Evolutionary conservation across 2,113 vertebrate genomes (phyloP), one percentile per base, ranked within the genome.

Genomic region (Bos javanicus): DNA sequence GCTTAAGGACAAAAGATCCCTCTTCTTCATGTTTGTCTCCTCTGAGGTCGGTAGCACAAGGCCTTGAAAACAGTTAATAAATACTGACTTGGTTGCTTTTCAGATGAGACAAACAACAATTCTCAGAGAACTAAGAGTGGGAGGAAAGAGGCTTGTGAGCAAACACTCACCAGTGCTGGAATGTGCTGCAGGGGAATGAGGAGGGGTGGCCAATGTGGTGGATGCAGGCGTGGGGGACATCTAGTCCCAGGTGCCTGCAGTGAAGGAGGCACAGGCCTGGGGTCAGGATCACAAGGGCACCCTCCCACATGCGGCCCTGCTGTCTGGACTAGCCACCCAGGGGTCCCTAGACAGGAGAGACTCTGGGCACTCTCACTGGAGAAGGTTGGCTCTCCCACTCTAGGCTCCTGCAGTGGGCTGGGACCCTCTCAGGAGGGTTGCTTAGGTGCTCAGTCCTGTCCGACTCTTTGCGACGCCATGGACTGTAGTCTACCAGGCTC

Each of bases 31-130:
- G n/a, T 83, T 87, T 93, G 36, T 67, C 6, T 84, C 52, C 5
- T 60, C 92, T 46, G 56, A 87, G 84, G 17, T 80, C 8, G 2
- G 82, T 54, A 62, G 62, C 39, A 52, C 33, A 84, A 85, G 87
- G 36, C 62, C 81, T 96, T 83, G 57, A 87, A 82, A 43, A 17
- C 21, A 36, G 50, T 87, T 83, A 87, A 74, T 78, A 93, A 94
- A 97, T 62, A 92, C 57, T 89, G 88, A 92, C 87, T 23, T 46
- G 46, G 52, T 43, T 74, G 33, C 62, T 95, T 90, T 93, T 95
- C 82, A 64, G 52, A 52, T 5, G 54, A 86, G 83, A 94, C 80
- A 52, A 89, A 76, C 43, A 87, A 89, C 83, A 93, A 71, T 87
- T 71, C 56, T 52, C 50, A 87, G 82, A 90, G 87, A 97, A 83